Percentiles rank a stretch among this genome's conserved stretches.
Evolutionary conservation across 2,797 vertebrate genomes (phyloP).

Genomic region (Discoglossus pictus): DNA sequence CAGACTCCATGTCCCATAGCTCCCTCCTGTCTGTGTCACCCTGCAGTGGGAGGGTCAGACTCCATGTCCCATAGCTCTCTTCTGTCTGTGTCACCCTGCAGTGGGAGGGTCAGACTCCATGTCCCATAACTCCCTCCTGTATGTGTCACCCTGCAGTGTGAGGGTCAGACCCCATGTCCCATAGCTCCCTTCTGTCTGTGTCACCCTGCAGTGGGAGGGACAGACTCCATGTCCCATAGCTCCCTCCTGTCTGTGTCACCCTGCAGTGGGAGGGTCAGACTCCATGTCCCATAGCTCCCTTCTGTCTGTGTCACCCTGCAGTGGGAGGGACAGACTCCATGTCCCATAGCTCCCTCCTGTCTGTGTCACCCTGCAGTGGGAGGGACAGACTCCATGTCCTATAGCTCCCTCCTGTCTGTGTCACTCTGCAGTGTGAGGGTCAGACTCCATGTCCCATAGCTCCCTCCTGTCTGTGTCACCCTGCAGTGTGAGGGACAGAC

Average conservation of each 20-base stretch:
- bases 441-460: too few species aligned
- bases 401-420: not conserved
- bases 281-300: too few species aligned
- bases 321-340: too few species aligned
- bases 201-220: not conserved
- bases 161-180: slow-evolving; percentile 1
- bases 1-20: too few species aligned
- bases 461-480: too few species aligned
- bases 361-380: slow-evolving; percentile 12
- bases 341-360: too few species aligned
- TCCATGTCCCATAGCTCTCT: too few species aligned
- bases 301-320: not conserved
- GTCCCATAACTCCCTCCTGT: not conserved
- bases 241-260: not conserved
- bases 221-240: slow-evolving; percentile 1
- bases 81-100: not conserved
- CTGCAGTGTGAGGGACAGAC: too few species aligned
- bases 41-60: too few species aligned
- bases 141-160: slow-evolving; percentile 9
- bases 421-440: not conserved
- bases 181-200: slow-evolving; percentile 9
- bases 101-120: not conserved
- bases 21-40: too few species aligned
- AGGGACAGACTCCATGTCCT: slow-evolving; percentile 13
- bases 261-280: slow-evolving; percentile 10